A percentile compares a stretch with the other conserved stretches of the same genome.
phyloP scores from a whole-genome alignment of 92 coral and sea anemone species.

The Diadumene lineata region DNA sequence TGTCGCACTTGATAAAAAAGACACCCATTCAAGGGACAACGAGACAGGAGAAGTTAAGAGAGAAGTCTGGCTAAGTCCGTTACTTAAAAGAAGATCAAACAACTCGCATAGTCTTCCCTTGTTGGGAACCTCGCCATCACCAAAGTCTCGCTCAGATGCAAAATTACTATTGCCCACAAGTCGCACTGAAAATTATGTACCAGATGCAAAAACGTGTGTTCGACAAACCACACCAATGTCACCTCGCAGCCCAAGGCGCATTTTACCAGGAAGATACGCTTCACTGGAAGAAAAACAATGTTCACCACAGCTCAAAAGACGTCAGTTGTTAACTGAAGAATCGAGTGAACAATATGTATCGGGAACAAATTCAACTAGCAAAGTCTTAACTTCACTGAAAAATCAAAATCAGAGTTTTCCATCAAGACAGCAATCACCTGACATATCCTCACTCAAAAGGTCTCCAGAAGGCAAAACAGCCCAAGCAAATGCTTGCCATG shows the following conservation, averaged over 20 bases:
- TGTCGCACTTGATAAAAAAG: neutral
- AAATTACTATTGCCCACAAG: too few relatives aligned
- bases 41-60: neutral
- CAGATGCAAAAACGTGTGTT: neutral
- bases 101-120: neutral
- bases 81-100: constrained; percentile 5
- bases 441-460: too few relatives aligned
- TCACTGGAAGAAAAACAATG: neutral
- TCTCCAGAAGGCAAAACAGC: too few relatives aligned
- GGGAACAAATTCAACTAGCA: too few relatives aligned
- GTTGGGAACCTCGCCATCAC: neutral
- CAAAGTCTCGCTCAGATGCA: too few relatives aligned
- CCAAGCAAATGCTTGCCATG: too few relatives aligned
- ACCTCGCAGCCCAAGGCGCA: neutral
- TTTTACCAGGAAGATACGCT: neutral
- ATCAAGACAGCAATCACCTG: too few relatives aligned
- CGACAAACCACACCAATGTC: neutral
- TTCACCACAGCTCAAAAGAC: neutral
- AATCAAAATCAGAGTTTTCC: neutral
- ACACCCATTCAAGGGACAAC: neutral
- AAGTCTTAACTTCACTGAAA: too few relatives aligned
- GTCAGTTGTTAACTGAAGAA: neutral
- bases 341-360: too few relatives aligned
- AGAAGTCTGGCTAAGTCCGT: constrained; percentile 1
- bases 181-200: too few relatives aligned